Evolutionary conservation across 1,140 invertebrate genomes (phyloP), one percentile per base, ranked within the genome.

Genomic region (Globodera rostochiensis): DNA sequence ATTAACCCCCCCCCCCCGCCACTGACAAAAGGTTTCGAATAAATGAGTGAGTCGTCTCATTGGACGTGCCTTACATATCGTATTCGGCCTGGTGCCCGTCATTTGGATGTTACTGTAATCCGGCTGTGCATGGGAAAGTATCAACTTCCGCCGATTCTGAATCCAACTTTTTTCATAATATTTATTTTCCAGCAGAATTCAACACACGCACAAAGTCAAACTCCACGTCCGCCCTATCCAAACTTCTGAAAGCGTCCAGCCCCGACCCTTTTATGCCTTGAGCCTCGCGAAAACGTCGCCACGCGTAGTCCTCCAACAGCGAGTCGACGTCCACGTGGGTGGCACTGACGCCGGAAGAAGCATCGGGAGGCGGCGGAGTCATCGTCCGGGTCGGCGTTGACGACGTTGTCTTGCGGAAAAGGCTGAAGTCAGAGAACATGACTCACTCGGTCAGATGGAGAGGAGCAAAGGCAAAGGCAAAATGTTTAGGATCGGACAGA

Each of bases 261-360:
- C 90, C 90, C 15, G 84, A 81, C 66, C 90, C 88, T n/a, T 91
- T 90, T 73, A 91, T 89, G 19, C 84, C 82, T 15, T 87, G 81
- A 7, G 90, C 88, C 64, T 88, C 87, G 53, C 87, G 80, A 74
- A 91, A 92, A 70, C 85, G 85, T 47, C 86, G 84, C 90, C 90
- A 91, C 1, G 91, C 91, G 90, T 91, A 92, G 45, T 87, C 87
- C 79, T 90, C 89, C 3, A 91, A 85, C 21, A 91, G 79, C 25
- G 88, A 84, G 82, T 91, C 91, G 0, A 91, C 84, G 80, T 91
- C 91, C 11, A 90, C 82, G 77, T 91, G 86, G 49, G 89, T 74
- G n/a, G 80, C 84, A 53, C 73, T 73, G 73, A 36, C 84, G 36
- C 84, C 69, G 67, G 75, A 46, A 36, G 66, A 19, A 47, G 69